A percentile compares a stretch with the other conserved stretches of the same genome.
Conservation (phyloP, 2,888 invertebrate species). For the Eueremaeus valkanovi region DNA sequence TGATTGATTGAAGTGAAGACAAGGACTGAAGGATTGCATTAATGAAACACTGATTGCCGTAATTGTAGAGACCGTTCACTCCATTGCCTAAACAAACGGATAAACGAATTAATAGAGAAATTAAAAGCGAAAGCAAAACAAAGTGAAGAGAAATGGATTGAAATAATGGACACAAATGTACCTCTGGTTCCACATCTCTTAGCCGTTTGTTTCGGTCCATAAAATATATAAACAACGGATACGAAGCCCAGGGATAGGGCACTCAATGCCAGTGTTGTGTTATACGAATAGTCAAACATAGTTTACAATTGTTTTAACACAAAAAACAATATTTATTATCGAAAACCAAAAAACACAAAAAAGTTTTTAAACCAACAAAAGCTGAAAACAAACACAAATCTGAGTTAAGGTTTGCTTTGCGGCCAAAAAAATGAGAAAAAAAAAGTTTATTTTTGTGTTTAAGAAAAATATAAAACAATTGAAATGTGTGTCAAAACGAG, state of each 20-base stretch:
- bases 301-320: background rate
- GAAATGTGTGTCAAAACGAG: slow-evolving; percentile 11
- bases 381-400: background rate
- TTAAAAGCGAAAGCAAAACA: background rate
- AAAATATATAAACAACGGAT: slow-evolving; percentile 19
- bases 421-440: background rate
- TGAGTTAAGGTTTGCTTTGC: background rate
- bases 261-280: background rate
- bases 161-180: background rate
- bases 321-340: background rate
- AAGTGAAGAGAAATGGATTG: background rate
- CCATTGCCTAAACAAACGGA: slow-evolving; percentile 26
- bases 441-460: background rate
- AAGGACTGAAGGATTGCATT: slow-evolving; percentile 86
- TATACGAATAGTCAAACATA: slow-evolving; percentile 27
- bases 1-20: slow-evolving; percentile 78
- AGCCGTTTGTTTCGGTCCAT: slow-evolving; percentile 3
- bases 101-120: background rate
- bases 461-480: background rate
- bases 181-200: background rate
- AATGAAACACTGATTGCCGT: slow-evolving; percentile 87
- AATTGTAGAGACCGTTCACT: slow-evolving; percentile 71
- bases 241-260: background rate
- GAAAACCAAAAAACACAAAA: background rate
- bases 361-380: background rate